Evolutionary conservation across 2,888 invertebrate genomes (phyloP).

Genomic region (Hydrotaea diabolus): DNA sequence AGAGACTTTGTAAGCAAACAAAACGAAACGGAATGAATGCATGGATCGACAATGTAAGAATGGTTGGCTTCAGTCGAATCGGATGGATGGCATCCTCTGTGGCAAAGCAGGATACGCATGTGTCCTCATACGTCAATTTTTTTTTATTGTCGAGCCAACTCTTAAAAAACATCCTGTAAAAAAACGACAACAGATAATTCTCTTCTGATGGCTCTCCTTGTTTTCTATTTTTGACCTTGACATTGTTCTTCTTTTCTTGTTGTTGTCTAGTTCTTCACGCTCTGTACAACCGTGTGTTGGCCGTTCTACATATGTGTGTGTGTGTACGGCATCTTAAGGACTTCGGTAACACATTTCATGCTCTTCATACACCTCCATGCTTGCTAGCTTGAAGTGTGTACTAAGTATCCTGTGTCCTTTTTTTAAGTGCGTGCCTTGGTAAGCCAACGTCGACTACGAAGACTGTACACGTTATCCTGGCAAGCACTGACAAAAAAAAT

Average conservation of each 20-base stretch:
- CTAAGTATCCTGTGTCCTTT: conserved; percentile 41
- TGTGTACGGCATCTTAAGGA: conserved; percentile 37
- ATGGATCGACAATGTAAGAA: background rate
- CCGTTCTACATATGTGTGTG: conserved; percentile 65
- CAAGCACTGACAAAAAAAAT: background rate
- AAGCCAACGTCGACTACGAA: background rate
- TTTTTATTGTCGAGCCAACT: background rate
- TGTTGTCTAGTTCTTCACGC: conserved; percentile 69
- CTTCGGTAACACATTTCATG: conserved; percentile 47
- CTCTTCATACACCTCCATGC: conserved; percentile 53
- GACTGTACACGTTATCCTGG: conserved; percentile 27
- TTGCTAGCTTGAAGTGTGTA: conserved; percentile 29
- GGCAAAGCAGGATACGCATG: conserved; percentile 64
- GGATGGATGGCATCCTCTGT: conserved; percentile 40
- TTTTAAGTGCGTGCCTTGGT: conserved; percentile 30
- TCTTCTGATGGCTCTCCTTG: conserved; percentile 34
- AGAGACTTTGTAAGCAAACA: background rate
- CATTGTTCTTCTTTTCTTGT: conserved; percentile 68
- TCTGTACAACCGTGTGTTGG: conserved; percentile 68
- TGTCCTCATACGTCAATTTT: conserved; percentile 60
- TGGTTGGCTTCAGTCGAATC: background rate
- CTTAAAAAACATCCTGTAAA: conserved; percentile 59
- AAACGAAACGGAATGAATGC: background rate
- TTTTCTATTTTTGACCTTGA: conserved; percentile 70
- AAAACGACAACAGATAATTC: conserved; percentile 46